Percentiles rank a stretch among this genome's conserved stretches.
Evolutionary conservation across 2,797 vertebrate genomes (phyloP).

Genomic region (Prionace glauca): DNA sequence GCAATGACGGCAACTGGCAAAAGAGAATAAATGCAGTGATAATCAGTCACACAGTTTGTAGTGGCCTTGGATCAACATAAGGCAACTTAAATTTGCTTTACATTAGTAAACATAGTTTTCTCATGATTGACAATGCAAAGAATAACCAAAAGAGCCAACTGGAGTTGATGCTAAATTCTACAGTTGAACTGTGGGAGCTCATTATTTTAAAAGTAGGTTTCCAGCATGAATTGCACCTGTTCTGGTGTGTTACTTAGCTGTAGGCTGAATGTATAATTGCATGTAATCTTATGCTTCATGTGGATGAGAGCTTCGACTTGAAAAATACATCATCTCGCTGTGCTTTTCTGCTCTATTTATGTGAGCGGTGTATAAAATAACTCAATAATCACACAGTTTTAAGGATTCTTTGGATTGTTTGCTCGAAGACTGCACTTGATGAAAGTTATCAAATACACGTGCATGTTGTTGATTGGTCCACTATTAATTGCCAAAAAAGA

Average conservation of each 20-base stretch:
- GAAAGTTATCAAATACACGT: not conserved
- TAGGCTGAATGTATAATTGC: not conserved
- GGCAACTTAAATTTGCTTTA: not conserved
- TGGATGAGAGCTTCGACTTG: not conserved
- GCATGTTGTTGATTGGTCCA: not conserved
- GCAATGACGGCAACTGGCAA: not conserved
- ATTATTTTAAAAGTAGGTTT: not conserved
- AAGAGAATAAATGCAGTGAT: too few relatives aligned
- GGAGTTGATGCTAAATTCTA: not conserved
- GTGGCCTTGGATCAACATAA: not conserved
- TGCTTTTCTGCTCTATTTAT: not conserved
- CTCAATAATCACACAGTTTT: constrained; percentile 6
- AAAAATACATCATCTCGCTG: not conserved
- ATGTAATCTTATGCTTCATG: not conserved
- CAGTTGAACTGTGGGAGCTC: not conserved
- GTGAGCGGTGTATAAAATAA: not conserved
- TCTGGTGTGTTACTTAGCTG: not conserved
- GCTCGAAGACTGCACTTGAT: not conserved
- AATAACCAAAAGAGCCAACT: not conserved
- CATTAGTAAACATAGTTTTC: not conserved
- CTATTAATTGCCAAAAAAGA: not conserved
- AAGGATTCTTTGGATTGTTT: not conserved
- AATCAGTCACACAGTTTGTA: not conserved
- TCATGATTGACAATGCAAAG: not conserved
- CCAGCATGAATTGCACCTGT: not conserved